Evolutionary conservation across 2,113 vertebrate genomes (phyloP).

Genomic region (Pycnonotus jocosus): DNA sequence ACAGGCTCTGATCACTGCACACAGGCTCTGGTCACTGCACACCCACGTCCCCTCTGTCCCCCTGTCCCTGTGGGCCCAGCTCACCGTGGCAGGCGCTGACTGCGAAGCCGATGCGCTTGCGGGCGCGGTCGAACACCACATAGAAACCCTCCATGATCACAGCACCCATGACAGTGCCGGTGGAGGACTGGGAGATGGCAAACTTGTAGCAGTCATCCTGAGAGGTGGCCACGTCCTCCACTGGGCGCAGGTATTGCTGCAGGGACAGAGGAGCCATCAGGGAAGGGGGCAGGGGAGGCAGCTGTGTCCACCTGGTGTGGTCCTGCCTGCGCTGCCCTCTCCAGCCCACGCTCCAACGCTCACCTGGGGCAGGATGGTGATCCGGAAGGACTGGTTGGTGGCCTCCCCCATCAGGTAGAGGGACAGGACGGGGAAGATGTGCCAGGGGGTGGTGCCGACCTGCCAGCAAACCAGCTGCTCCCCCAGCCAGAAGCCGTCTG

Average conservation of each 20-base stretch:
- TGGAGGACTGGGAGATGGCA: conserved; percentile 95
- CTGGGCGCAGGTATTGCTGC: conserved; percentile 95
- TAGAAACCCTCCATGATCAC: conserved; percentile 99
- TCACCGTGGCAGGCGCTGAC: conserved; percentile 95
- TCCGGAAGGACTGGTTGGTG: conserved; percentile 95
- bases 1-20: background rate
- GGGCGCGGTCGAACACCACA: conserved; percentile 91
- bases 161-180: conserved; percentile 94
- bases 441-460: conserved; percentile 94
- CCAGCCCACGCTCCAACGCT: background rate
- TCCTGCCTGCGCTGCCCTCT: accelerated
- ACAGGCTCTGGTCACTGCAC: background rate
- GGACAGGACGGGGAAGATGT: conserved; percentile 95
- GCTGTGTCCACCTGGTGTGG: accelerated
- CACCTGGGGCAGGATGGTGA: conserved; percentile 98
- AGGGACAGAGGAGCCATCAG: accelerated
- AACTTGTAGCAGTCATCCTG: conserved; percentile 99
- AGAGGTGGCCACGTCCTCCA: conserved; percentile 92
- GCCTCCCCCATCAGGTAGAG: conserved; percentile 96
- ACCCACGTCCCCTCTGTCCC: accelerated
- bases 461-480: conserved; percentile 98
- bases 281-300: background rate
- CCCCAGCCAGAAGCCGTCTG: conserved; percentile 92
- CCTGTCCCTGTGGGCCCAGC: background rate
- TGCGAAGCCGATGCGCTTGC: conserved; percentile 91